Evolutionary conservation across 2,888 invertebrate genomes (phyloP).

Genomic region (Caenorhabditis sp.): DNA sequence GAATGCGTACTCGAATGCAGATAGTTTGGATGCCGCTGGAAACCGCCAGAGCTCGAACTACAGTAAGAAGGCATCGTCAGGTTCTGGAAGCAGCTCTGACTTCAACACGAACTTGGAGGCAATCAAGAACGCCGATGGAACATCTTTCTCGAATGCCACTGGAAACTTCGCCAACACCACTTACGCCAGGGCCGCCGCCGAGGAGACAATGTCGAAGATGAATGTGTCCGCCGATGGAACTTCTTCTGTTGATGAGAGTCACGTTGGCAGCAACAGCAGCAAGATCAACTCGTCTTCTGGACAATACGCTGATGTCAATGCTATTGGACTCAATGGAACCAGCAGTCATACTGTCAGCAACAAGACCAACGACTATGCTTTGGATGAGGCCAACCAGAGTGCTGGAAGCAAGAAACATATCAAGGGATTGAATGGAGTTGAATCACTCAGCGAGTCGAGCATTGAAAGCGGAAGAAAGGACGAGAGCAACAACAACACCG

Average conservation of each 20-base stretch:
- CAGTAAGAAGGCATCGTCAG: slow-evolving; percentile 40
- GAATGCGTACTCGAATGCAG: slow-evolving; percentile 9
- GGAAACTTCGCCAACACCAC: slow-evolving; percentile 33
- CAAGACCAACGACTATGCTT: slow-evolving; percentile 35
- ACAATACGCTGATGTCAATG: slow-evolving; percentile 17
- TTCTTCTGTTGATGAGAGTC: slow-evolving; percentile 34
- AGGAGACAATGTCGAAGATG: slow-evolving; percentile 33
- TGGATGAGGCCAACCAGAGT: slow-evolving; percentile 54
- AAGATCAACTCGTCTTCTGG: slow-evolving; percentile 37
- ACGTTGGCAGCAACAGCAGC: slow-evolving; percentile 40
- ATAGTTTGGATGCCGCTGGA: slow-evolving; percentile 23
- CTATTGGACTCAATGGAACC: slow-evolving; percentile 38
- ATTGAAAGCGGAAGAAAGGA: slow-evolving; percentile 56
- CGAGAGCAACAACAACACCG: slow-evolving; percentile 48
- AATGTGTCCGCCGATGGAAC: slow-evolving; percentile 46
- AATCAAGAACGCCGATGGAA: slow-evolving; percentile 46
- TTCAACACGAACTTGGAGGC: slow-evolving; percentile 24
- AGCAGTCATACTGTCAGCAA: slow-evolving; percentile 27
- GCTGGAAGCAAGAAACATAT: slow-evolving; percentile 42
- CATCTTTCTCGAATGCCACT: slow-evolving; percentile 34
- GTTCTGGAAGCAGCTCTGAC: slow-evolving; percentile 29
- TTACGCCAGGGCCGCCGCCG: slow-evolving; percentile 31
- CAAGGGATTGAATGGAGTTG: slow-evolving; percentile 36
- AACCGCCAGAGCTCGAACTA: slow-evolving; percentile 13
- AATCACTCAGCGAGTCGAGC: slow-evolving; percentile 30